These are phyloP conservation scores for Lycodopsis pacificus DNA, from an alignment of 2,797 vertebrate species.

Conservation along the genomic window DNA sequence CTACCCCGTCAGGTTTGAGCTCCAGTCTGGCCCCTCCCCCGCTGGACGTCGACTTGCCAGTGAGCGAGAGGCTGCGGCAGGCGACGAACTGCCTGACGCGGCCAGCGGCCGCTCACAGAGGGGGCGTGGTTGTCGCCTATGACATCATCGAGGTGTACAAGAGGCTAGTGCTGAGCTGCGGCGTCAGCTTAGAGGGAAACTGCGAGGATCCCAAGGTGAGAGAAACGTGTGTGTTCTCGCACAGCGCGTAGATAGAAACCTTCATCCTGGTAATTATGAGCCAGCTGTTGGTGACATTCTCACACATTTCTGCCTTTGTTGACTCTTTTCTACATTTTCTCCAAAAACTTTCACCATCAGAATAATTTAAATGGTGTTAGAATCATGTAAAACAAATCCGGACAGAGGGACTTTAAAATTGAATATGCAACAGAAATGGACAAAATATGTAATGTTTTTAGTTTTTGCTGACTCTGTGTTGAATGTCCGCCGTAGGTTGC, in stretches of 20 bases:
- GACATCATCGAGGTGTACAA: conserved; percentile 94
- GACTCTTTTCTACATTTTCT: background rate
- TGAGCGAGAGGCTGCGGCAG: conserved; percentile 86
- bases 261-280: background rate
- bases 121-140: conserved; percentile 81
- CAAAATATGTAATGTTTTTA: background rate
- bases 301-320: background rate
- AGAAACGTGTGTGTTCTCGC: background rate
- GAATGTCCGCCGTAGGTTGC: conserved; percentile 86
- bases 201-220: conserved; percentile 96
- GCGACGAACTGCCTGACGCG: conserved; percentile 84
- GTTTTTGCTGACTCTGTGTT: conserved; percentile 4
- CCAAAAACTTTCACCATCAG: background rate
- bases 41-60: conserved; percentile 87
- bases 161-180: conserved; percentile 90
- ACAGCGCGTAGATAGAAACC: background rate
- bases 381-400: background rate
- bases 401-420: background rate
- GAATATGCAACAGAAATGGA: background rate
- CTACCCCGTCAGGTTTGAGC: conserved; percentile 83
- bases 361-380: background rate
- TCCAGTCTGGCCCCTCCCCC: conserved; percentile 92
- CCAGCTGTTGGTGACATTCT: background rate
- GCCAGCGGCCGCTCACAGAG: conserved; percentile 40
- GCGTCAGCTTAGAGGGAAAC: conserved; percentile 87